Conservation (phyloP, 2,113 vertebrate species). For the Miniopterus natalensis region DNA sequence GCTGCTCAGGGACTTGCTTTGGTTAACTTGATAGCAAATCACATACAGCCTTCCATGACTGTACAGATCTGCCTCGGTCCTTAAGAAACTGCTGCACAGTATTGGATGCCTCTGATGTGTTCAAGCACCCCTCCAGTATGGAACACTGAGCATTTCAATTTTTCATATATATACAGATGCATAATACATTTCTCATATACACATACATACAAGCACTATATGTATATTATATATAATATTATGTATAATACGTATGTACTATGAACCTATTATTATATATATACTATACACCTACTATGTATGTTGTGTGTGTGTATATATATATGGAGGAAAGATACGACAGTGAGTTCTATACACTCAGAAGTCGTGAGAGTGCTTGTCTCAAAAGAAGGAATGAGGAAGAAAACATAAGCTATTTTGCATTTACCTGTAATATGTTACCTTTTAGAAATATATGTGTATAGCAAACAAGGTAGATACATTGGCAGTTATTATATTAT, state of each 20-base stretch:
- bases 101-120: neutral
- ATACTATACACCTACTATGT: neutral
- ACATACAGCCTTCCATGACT: neutral
- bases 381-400: neutral
- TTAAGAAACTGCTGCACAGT: neutral
- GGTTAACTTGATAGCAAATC: neutral
- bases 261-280: neutral
- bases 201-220: too few species aligned
- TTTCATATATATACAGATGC: neutral
- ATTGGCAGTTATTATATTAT: neutral
- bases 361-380: neutral
- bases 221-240: neutral
- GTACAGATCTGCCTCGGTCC: neutral
- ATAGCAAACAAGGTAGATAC: neutral
- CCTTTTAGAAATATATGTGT: neutral
- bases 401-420: neutral
- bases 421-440: constrained; percentile 12
- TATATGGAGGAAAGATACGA: neutral
- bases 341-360: neutral
- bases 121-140: neutral
- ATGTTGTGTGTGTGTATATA: neutral
- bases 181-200: neutral
- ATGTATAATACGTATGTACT: neutral
- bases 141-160: neutral
- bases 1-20: neutral